Conservation (phyloP, 64 coral and sea anemone species). For the Dendronephthya gigantea region DNA sequence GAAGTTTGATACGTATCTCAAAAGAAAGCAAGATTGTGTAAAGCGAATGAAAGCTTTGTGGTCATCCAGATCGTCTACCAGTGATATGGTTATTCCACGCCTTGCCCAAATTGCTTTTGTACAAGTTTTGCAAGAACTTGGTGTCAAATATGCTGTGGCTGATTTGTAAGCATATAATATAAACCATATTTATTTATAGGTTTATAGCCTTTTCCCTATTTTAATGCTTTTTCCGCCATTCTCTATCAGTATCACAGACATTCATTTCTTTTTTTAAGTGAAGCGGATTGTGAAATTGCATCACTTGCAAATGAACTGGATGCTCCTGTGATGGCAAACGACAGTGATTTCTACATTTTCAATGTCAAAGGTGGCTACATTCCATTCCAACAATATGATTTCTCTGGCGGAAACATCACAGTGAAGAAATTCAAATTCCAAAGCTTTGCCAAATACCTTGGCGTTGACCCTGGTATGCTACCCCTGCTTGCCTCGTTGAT, state of each 20-base stretch:
- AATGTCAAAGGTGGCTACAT: constrained; percentile 1
- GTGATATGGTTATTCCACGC: background rate
- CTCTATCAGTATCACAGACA: background rate
- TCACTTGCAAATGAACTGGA: background rate
- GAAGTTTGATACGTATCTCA: background rate
- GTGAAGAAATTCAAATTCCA: background rate
- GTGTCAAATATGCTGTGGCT: background rate
- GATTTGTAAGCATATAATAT: background rate
- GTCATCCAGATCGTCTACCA: background rate
- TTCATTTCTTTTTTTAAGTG: background rate
- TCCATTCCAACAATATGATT: background rate
- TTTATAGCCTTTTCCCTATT: too few species aligned
- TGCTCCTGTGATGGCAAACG: background rate
- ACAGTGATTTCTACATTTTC: constrained; percentile 4
- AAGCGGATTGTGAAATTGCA: constrained; percentile 5
- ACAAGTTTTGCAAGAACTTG: background rate
- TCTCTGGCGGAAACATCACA: background rate
- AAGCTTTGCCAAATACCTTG: background rate
- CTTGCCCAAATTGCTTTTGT: background rate
- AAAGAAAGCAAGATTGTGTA: background rate
- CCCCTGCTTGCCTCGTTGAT: background rate
- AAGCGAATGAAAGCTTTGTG: background rate
- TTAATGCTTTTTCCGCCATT: background rate
- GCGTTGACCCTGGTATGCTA: background rate
- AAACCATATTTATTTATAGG: too few species aligned